Evolutionary conservation across 1,140 invertebrate genomes (phyloP).

Genomic region (Pseudoatta argentina): DNA sequence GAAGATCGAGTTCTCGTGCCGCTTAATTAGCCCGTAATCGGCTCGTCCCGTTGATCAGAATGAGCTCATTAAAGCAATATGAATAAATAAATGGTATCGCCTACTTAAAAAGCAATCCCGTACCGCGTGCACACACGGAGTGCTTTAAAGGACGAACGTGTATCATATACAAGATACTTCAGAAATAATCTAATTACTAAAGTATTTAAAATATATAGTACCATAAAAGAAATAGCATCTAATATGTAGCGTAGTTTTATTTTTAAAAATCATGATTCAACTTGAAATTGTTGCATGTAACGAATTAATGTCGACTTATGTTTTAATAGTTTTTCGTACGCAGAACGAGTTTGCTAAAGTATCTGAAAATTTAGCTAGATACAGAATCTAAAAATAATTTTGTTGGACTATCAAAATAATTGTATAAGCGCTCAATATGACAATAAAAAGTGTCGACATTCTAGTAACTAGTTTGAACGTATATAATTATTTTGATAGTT

Average conservation of each 20-base stretch:
- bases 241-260: background rate
- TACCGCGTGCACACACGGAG: background rate
- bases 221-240: background rate
- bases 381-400: too few relatives aligned
- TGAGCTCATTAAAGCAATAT: conserved; percentile 27
- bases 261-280: background rate
- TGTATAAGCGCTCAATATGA: too few relatives aligned
- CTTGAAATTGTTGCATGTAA: background rate
- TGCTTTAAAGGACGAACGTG: background rate
- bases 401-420: too few relatives aligned
- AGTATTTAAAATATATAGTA: background rate
- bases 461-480: too few relatives aligned
- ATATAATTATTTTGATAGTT: too few relatives aligned
- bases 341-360: too few relatives aligned
- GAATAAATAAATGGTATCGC: conserved; percentile 13
- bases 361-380: too few relatives aligned
- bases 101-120: background rate
- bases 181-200: background rate
- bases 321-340: background rate
- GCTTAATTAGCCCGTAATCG: conserved; percentile 39
- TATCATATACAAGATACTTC: background rate
- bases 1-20: background rate
- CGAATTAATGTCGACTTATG: background rate
- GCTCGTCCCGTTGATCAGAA: background rate
- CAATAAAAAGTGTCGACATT: too few relatives aligned